Evolutionary conservation across 2,888 invertebrate species (phyloP), one percentile per base, ranked within the genome.

Genomic region (Corythucha ciliata): DNA sequence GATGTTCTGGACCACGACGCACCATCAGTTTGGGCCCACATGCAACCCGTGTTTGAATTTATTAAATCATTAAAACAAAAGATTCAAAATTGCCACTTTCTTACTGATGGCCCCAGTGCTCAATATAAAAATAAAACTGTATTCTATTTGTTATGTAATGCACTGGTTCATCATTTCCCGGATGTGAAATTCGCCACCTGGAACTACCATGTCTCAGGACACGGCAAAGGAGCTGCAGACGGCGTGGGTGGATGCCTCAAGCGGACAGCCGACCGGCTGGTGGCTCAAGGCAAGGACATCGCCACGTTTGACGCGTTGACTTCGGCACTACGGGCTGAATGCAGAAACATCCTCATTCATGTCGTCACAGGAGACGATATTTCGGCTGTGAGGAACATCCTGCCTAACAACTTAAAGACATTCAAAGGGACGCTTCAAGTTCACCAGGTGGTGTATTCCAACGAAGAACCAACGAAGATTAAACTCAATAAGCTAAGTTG

Each of bases 201-300:
- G 34, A 34, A 34, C 18, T 34, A 34, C 34, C 34, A 34, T 34
- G 34, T 16, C 14, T 14, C 34, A 34, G 34, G 34, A 34, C 34
- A 34, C 18, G 34, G 34, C 34, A 34, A 34, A 34, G 34, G 34
- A 14, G 16, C 34, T 6, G 34, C 10, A 34, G 34, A 34, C 18
- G 34, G 34, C 34, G n/a, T n/a, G n/a, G n/a, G n/a, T n/a, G 34
- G 34, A 16, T 34, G 34, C 34, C 16, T 34, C 18, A 34, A 34
- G 34, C 14, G 34, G 18, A 34, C 18, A 34, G 34, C 34, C 14
- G 34, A 34, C 34, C 18, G 16, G 18, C 18, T 14, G 16, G 34
- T 34, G 18, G 34, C 10, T 16, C 18, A 14, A 16, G 34, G 34
- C 16, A 10, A 34, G 18, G 34, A 34, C 34, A 34, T 34, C 34